Conservation (phyloP, 2,888 invertebrate species). For the Lithophane semibrunnea region DNA sequence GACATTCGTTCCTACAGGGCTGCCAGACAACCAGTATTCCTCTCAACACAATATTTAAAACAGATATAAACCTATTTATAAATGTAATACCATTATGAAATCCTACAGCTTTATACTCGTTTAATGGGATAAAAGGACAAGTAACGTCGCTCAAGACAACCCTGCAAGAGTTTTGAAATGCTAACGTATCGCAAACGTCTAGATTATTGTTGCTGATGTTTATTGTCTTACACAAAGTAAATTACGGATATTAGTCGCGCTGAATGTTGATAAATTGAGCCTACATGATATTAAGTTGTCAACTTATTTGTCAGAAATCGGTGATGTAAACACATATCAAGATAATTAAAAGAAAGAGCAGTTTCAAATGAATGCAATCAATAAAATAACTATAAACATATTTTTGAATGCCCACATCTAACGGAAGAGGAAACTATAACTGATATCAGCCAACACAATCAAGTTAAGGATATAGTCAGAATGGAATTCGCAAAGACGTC, state of each 20-base stretch:
- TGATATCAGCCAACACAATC: conserved; percentile 29
- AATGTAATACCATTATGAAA: conserved; percentile 52
- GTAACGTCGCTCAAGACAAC: conserved; percentile 45
- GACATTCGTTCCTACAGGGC: conserved; percentile 66
- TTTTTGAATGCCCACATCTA: conserved; percentile 10
- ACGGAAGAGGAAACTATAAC: conserved; percentile 50
- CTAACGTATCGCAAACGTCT: conserved; percentile 45
- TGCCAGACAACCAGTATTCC: conserved; percentile 50
- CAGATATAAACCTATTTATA: conserved; percentile 54
- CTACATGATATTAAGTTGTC: conserved; percentile 36
- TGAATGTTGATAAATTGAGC: conserved; percentile 43
- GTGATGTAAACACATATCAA: background rate
- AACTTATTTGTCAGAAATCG: conserved; percentile 20
- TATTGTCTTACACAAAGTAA: conserved; percentile 51
- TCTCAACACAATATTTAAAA: conserved; percentile 47
- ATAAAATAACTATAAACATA: background rate
- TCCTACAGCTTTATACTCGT: conserved; percentile 34
- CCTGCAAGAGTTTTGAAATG: conserved; percentile 50
- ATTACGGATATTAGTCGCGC: conserved; percentile 53
- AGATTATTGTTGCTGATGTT: conserved; percentile 52
- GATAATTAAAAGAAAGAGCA: background rate
- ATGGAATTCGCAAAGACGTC: conserved; percentile 34
- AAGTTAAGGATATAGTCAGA: conserved; percentile 31
- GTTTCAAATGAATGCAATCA: background rate
- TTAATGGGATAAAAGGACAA: conserved; percentile 54